Conservation (phyloP, 2,797 vertebrate genomes). For the Gallinago stenura region DNA sequence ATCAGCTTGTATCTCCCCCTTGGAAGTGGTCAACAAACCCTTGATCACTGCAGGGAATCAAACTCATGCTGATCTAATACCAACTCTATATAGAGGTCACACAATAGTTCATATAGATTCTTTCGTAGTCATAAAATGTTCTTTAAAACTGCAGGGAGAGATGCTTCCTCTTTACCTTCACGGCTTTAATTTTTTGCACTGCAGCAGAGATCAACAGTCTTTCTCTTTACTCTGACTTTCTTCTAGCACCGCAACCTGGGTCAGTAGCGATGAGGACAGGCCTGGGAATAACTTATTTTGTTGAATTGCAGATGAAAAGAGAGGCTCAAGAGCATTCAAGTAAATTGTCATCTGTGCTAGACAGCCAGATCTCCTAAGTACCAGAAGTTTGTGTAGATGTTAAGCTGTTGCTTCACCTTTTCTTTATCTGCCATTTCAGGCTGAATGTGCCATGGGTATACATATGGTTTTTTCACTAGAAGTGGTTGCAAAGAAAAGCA, state of each 20-base stretch:
- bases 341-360: background rate
- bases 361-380: background rate
- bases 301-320: background rate
- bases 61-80: background rate
- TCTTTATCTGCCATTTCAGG: background rate
- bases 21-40: background rate
- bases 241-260: background rate
- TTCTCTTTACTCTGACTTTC: background rate
- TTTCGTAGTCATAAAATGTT: background rate
- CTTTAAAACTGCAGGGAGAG: background rate
- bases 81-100: background rate
- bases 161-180: background rate
- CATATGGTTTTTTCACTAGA: background rate
- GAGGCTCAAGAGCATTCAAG: background rate
- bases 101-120: background rate
- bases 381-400: background rate
- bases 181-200: background rate
- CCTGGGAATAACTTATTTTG: background rate
- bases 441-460: background rate
- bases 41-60: background rate
- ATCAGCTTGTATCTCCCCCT: background rate
- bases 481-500: background rate
- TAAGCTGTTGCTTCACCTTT: background rate
- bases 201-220: background rate
- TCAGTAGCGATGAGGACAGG: background rate